Base-by-base conservation (phyloP, 2,797 vertebrate species). In the Euthynnus affinis region DNA sequence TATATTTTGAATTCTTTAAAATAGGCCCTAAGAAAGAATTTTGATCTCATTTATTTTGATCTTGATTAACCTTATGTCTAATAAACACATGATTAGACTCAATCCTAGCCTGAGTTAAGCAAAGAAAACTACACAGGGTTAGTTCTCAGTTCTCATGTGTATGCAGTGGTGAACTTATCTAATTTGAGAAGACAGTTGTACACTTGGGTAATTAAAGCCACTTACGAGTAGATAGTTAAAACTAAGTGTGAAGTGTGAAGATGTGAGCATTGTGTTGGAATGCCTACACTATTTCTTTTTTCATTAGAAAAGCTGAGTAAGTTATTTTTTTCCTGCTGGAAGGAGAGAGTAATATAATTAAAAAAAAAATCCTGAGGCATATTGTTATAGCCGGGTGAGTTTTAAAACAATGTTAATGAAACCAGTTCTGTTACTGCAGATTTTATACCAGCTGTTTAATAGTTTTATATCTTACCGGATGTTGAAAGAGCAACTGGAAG, bases 201-300 rank as follows among this genome's bases (percentile, higher is more conserved):
- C 83, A 81, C 72, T 82, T 71, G 61, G 66, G 81, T 80, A 86
- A 91, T 93, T 87, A 89, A 79, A 83, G 29, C 70, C 75, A 83
- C 74, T 82, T 56, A 75, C 17, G 59, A 72, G 55, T 32, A 69
- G 52, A 67, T 53, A 46, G 71, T 82, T 69, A 61, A 85, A 85
- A 80, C 75, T 32, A 27, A 78, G 40, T n/a, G 3, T 27, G 40
- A 67, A 49, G 49, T 81, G 84, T 69, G 62, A 40, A 83, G 78
- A 68, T 74, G 15, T 18, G 37, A 32, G 27, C 27, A 15, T 70
- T 84, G 71, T 84, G 74, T 75, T 73, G 49, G 25, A 71, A 74
- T 86, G 73, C 71, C 58, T 37, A 53, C 60, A 66, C 58, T 29
- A 67, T 56, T 74, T 67, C 15, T 58, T 71, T 57, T 23, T 88